phyloP scores from a whole-genome alignment of 2,888 invertebrate genomes.

The Ametastegia equiseti region DNA sequence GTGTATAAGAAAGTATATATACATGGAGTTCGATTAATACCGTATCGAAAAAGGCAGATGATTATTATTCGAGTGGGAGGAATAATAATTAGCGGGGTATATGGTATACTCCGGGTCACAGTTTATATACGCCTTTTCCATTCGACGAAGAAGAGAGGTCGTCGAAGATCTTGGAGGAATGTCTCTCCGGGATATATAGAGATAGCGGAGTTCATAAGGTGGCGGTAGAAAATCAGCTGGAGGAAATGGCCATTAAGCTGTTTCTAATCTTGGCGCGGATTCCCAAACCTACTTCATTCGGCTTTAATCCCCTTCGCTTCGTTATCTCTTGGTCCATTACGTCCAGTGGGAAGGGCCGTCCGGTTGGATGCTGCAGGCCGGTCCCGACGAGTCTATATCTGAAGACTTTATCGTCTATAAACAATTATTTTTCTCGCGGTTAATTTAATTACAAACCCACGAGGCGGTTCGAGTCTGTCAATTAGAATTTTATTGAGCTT shows the following conservation, averaged over 20 bases:
- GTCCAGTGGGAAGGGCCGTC: constrained; percentile 11
- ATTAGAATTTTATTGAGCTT: constrained; percentile 51
- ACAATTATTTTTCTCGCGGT: constrained; percentile 53
- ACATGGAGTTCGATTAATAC: no score
- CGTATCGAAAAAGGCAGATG: constrained; percentile 4
- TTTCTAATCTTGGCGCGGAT: constrained; percentile 40
- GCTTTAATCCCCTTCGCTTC: constrained; percentile 1
- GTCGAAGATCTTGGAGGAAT: constrained; percentile 6
- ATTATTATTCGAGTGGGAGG: constrained; percentile 22
- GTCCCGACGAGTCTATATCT: background rate
- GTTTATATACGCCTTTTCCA: no score
- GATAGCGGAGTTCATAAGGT: constrained; percentile 14
- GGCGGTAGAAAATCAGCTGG: constrained; percentile 18
- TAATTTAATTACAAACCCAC: constrained; percentile 53
- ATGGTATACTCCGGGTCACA: background rate
- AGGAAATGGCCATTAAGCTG: constrained; percentile 41
- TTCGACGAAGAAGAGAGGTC: no score
- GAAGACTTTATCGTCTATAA: constrained; percentile 53
- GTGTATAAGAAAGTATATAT: no score
- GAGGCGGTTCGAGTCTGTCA: constrained; percentile 50
- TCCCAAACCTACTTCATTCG: constrained; percentile 27
- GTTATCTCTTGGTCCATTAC: constrained; percentile 36
- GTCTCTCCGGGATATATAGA: background rate
- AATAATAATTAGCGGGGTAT: constrained; percentile 7
- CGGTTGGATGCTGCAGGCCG: no score